Conservation (phyloP, 1,140 invertebrate species). For the Heliconius nattereri region DNA sequence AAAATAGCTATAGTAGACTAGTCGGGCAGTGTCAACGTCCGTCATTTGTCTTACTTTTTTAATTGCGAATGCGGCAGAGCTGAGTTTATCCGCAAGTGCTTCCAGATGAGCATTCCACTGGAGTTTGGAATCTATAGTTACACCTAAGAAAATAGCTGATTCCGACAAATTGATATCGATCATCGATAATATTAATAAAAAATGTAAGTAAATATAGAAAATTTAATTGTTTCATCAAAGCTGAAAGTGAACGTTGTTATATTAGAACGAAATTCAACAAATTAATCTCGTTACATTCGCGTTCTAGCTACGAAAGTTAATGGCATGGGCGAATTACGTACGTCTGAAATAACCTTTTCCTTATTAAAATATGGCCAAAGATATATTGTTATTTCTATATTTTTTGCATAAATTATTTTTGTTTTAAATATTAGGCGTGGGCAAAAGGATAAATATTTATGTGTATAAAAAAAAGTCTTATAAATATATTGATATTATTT, state of each 20-base stretch:
- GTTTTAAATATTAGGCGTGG: neutral
- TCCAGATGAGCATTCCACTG: too few species aligned
- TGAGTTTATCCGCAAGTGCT: too few species aligned
- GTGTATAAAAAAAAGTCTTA: too few species aligned
- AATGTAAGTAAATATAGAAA: neutral
- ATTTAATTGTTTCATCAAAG: neutral
- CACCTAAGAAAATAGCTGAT: too few species aligned
- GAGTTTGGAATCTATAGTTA: too few species aligned
- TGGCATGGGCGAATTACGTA: neutral
- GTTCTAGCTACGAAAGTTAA: neutral
- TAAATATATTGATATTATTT: too few species aligned
- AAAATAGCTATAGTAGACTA: too few species aligned
- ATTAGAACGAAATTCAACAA: slow-evolving; percentile 6
- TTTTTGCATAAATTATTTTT: neutral
- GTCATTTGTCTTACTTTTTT: too few species aligned
- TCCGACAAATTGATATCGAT: too few species aligned
- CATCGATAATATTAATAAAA: neutral
- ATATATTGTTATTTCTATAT: neutral
- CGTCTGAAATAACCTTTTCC: slow-evolving; percentile 8
- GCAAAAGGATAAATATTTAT: too few species aligned
- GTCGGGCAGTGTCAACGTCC: too few species aligned
- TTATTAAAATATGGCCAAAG: neutral
- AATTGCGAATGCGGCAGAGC: too few species aligned
- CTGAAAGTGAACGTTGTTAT: neutral
- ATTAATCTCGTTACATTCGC: slow-evolving; percentile 10